Evolutionary conservation across 2,888 invertebrate genomes (phyloP).

Genomic region (Xanthostigma xanthostigma): DNA sequence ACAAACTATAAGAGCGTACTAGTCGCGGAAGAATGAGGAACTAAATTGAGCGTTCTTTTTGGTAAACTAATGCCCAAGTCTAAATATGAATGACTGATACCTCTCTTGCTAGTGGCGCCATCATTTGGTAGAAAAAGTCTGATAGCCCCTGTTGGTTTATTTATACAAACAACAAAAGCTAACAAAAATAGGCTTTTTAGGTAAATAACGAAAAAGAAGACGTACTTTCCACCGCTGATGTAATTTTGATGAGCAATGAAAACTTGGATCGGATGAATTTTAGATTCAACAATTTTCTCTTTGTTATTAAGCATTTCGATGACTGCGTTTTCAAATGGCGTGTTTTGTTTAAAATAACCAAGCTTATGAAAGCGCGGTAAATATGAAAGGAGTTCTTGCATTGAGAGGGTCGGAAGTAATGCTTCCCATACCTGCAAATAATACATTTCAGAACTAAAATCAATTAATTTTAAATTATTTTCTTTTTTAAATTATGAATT

Average conservation of each 20-base stretch:
- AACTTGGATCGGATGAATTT: conserved; percentile 38
- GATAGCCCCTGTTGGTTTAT: background rate
- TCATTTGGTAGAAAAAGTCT: background rate
- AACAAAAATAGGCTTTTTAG: background rate
- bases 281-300: conserved; percentile 27
- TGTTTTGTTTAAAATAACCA: conserved; percentile 38
- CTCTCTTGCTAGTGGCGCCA: too few species aligned
- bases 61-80: too few species aligned
- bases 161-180: background rate
- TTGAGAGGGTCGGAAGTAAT: conserved; percentile 36
- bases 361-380: conserved; percentile 47
- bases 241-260: conserved; percentile 44
- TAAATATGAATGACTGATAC: too few species aligned
- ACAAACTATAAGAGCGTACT: too few species aligned
- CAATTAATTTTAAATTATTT: background rate
- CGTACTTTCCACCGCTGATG: conserved; percentile 45
- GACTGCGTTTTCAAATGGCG: conserved; percentile 34
- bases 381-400: conserved; percentile 34
- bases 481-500: background rate
- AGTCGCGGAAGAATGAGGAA: too few species aligned
- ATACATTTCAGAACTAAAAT: conserved; percentile 2
- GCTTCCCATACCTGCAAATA: conserved; percentile 43
- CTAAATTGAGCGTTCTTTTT: too few species aligned
- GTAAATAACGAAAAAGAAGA: conserved; percentile 9
- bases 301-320: conserved; percentile 35